Evolutionary conservation across 1,140 invertebrate genomes (phyloP), one percentile per base, ranked within the genome.

Genomic region (Anoplolepis gracilipes): DNA sequence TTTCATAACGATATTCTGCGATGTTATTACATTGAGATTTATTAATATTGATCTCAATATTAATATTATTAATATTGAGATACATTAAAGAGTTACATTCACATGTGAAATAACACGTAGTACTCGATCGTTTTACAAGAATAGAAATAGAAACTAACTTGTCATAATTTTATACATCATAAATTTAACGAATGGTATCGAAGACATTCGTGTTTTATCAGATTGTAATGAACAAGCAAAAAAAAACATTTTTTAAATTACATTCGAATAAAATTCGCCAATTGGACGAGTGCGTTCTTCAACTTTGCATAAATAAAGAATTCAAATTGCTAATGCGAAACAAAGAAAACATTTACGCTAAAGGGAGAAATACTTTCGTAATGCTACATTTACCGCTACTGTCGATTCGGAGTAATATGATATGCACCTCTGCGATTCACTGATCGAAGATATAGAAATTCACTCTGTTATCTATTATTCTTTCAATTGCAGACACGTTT

Each of bases 351-450:
- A 5, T 59, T 36, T 82, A 82, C 67, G 13, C 78, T 81, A 81
- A 46, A 30, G 19, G 30, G 65, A 70, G 49, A 72, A 46, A 69
- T 82, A 82, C 59, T 73, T 81, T 73, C 67, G 25, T 82, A 82
- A 73, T 13, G n/a, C 36, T 82, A 82, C 53, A 72, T 82, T 82
- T 82, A 82, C 25, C 28, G 53, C 78, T 82, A 82, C 72, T 73
- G 28, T 82, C 78, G 36, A 81, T 72, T 82, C 67, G 13, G 49
- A 61, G 42, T 25, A 72, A 22, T 59, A 57, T 53, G 65, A 72
- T 72, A 55, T 36, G 39, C 65, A 16, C 49, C 19, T 70, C 77
- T 25, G 62, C 36, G 67, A 73, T 72, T 81, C 78, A 82, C 36
- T 36, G 53, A 46, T 82, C 53, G 53, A 49, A 49, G 46, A 49